Percentiles rank a stretch among this genome's conserved stretches.
These are phyloP conservation scores for Oscheius sp. DNA, from an alignment of 1,140 invertebrate genomes.

Conservation along the genomic window DNA sequence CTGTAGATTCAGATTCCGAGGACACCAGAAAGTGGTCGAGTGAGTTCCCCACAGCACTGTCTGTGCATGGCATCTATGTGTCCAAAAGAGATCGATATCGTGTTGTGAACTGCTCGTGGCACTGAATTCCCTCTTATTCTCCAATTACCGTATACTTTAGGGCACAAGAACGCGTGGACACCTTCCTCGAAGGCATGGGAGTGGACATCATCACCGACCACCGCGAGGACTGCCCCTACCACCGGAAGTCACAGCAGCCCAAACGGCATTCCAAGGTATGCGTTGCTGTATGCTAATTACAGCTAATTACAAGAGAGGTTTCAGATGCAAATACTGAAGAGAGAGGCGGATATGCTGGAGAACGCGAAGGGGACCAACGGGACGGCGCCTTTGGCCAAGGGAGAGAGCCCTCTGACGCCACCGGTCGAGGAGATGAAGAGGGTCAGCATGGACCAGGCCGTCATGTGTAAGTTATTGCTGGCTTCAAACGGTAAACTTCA, in stretches of 20 bases:
- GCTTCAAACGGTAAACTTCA: no score
- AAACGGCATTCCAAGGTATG: constrained; percentile 16
- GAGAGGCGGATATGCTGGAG: constrained; percentile 12
- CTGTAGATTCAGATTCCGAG: constrained; percentile 22
- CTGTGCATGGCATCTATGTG: not conserved
- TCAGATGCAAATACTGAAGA: constrained; percentile 12
- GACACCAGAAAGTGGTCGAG: constrained; percentile 23
- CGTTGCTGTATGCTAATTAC: not conserved
- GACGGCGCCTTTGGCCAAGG: not conserved
- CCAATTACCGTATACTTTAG: constrained; percentile 36
- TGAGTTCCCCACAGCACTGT: constrained; percentile 10
- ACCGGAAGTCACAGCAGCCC: not conserved
- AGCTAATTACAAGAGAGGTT: not conserved
- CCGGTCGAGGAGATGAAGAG: not conserved
- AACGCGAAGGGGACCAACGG: constrained; percentile 13
- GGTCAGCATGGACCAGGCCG: constrained; percentile 5
- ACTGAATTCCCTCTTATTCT: no score
- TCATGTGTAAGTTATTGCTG: not conserved
- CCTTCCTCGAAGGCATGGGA: constrained; percentile 34
- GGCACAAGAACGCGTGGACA: constrained; percentile 37
- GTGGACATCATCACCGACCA: constrained; percentile 42
- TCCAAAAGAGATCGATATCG: no score
- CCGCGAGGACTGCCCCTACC: constrained; percentile 44
- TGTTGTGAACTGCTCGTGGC: no score
- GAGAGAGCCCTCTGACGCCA: not conserved